Conservation (phyloP, 2,113 vertebrate species). For the Pangasianodon gigas region DNA sequence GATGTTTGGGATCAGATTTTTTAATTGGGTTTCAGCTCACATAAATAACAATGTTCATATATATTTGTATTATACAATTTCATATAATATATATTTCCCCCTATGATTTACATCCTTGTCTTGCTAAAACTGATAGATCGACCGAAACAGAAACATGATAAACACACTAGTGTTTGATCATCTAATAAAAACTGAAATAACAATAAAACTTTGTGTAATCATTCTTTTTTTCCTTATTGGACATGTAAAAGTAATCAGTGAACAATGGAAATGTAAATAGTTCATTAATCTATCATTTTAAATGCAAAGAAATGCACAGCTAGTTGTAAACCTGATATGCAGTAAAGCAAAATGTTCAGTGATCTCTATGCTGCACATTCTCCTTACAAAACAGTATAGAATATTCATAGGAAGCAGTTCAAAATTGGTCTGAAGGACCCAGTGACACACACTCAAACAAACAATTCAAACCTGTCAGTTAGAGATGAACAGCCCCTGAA, state of each 20-base stretch:
- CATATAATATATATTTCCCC: constrained; percentile 81
- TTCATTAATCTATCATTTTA: constrained; percentile 61
- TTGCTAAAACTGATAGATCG: constrained; percentile 69
- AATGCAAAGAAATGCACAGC: constrained; percentile 62
- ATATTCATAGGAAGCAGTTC: constrained; percentile 59
- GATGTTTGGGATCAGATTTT: constrained; percentile 70
- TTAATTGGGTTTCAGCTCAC: constrained; percentile 78
- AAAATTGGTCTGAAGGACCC: constrained; percentile 65
- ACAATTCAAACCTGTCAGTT: constrained; percentile 64
- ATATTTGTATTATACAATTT: constrained; percentile 77
- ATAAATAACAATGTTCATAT: constrained; percentile 81
- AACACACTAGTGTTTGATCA: constrained; percentile 64
- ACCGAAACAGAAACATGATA: constrained; percentile 70
- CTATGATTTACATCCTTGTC: constrained; percentile 75
- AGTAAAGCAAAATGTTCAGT: constrained; percentile 34
- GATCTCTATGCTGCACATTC: constrained; percentile 30
- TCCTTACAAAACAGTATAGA: constrained; percentile 44
- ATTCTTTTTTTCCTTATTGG: constrained; percentile 19
- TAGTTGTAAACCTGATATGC: constrained; percentile 63
- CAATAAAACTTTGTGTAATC: constrained; percentile 64
- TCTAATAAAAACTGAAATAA: constrained; percentile 65
- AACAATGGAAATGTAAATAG: constrained; percentile 56
- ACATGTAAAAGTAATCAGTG: constrained; percentile 42
- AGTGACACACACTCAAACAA: constrained; percentile 61
- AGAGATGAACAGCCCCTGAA: constrained; percentile 33